These are phyloP conservation scores for Diabrotica virgifera DNA, from an alignment of 1,140 invertebrate genomes.

Conservation along the genomic window DNA sequence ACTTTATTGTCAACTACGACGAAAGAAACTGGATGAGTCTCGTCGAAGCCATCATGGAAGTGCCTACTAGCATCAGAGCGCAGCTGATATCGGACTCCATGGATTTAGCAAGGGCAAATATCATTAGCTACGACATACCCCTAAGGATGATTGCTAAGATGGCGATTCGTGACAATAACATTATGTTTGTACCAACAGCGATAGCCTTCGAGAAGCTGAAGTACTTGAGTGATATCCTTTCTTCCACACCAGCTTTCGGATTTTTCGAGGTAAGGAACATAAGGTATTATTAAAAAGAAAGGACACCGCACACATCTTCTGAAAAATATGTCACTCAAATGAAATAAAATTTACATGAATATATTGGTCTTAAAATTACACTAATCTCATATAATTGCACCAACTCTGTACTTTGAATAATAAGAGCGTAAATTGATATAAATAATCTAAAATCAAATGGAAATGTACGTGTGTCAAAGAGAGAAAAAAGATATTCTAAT, in stretches of 20 bases:
- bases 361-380: too few species aligned
- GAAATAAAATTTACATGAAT: too few species aligned
- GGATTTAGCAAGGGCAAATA: constrained; percentile 64
- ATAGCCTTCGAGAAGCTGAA: constrained; percentile 54
- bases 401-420: too few species aligned
- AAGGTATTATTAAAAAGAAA: too few species aligned
- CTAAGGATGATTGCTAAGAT: constrained; percentile 48
- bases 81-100: constrained; percentile 82
- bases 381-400: too few species aligned
- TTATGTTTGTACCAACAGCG: constrained; percentile 40
- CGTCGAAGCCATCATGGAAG: constrained; percentile 53
- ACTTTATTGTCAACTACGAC: constrained; percentile 76
- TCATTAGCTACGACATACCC: constrained; percentile 59
- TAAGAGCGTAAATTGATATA: too few species aligned
- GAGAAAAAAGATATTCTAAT: too few species aligned
- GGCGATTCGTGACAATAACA: constrained; percentile 33
- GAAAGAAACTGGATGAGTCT: constrained; percentile 63
- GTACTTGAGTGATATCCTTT: constrained; percentile 43
- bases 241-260: constrained; percentile 37
- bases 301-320: too few species aligned
- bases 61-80: constrained; percentile 63
- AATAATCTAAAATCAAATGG: too few species aligned
- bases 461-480: too few species aligned
- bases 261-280: constrained; percentile 35
- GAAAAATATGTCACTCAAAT: too few species aligned